Percentiles rank a stretch among this genome's conserved stretches.
These are phyloP conservation scores for Triplophysa siluroides DNA, from an alignment of 2,113 vertebrate genomes.

Conservation along the genomic window DNA sequence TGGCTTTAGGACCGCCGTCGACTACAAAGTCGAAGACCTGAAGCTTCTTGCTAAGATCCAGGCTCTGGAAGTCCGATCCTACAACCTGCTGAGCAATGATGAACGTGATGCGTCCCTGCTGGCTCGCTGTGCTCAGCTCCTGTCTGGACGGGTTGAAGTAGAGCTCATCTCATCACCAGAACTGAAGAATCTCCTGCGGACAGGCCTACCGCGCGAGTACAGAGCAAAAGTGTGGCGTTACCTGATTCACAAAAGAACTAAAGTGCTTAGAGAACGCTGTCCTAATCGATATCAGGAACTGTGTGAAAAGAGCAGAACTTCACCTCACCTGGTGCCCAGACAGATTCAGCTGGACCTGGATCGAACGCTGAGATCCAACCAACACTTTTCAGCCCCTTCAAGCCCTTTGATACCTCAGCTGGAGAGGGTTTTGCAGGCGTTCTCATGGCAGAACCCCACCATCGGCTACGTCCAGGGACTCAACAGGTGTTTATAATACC, in stretches of 20 bases:
- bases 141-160: slow-evolving; percentile 67
- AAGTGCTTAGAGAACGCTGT: slow-evolving; percentile 59
- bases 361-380: slow-evolving; percentile 90
- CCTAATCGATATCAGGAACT: slow-evolving; percentile 79
- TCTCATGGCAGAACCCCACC: slow-evolving; percentile 90
- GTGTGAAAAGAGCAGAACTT: slow-evolving; percentile 72
- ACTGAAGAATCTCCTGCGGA: slow-evolving; percentile 84
- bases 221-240: slow-evolving; percentile 84
- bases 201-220: slow-evolving; percentile 81
- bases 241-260: slow-evolving; percentile 73
- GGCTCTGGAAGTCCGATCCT: slow-evolving; percentile 86
- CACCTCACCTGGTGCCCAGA: slow-evolving; percentile 79
- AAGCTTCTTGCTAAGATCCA: slow-evolving; percentile 91
- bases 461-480: slow-evolving; percentile 96
- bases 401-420: slow-evolving; percentile 84
- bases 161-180: slow-evolving; percentile 71
- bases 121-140: slow-evolving; percentile 81
- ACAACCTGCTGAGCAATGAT: slow-evolving; percentile 81
- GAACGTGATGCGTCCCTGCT: slow-evolving; percentile 73
- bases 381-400: slow-evolving; percentile 83
- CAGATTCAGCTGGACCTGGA: slow-evolving; percentile 95
- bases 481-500: slow-evolving; percentile 65
- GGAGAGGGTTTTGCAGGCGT: slow-evolving; percentile 85
- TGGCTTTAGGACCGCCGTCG: slow-evolving; percentile 87
- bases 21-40: slow-evolving; percentile 90